Conservation (phyloP, 2,797 vertebrate species). For the Muscicapa comitata region DNA sequence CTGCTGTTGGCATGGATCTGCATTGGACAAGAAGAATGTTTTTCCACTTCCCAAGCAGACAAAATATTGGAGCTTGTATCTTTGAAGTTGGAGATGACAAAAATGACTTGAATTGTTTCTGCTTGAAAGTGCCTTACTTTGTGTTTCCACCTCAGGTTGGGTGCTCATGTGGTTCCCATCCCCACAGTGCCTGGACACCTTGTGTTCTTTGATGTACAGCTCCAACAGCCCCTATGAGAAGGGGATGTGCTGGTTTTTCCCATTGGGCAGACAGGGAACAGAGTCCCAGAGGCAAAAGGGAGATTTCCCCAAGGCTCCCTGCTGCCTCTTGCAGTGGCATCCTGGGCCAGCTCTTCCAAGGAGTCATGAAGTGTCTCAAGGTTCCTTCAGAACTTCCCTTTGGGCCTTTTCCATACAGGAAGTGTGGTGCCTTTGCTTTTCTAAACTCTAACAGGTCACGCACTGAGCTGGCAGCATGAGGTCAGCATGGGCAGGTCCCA, state of each 20-base stretch:
- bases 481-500: background rate
- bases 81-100: conserved; percentile 32
- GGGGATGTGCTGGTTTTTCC: background rate
- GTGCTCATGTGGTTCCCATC: background rate
- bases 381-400: background rate
- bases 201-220: background rate
- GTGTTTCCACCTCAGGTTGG: background rate
- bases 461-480: background rate
- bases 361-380: background rate
- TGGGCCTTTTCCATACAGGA: background rate
- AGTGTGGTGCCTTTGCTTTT: background rate
- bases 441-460: background rate
- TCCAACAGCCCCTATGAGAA: background rate
- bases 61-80: background rate
- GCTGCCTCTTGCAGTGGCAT: background rate
- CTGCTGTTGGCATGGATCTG: background rate
- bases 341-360: background rate
- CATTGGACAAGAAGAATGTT: conserved; percentile 5
- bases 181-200: background rate
- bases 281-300: background rate
- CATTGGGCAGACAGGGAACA: background rate
- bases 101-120: background rate
- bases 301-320: background rate
- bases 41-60: background rate
- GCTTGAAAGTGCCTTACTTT: background rate